Evolutionary conservation across 1,140 invertebrate species (phyloP).

Genomic region (Anadara kagoshimensis): DNA sequence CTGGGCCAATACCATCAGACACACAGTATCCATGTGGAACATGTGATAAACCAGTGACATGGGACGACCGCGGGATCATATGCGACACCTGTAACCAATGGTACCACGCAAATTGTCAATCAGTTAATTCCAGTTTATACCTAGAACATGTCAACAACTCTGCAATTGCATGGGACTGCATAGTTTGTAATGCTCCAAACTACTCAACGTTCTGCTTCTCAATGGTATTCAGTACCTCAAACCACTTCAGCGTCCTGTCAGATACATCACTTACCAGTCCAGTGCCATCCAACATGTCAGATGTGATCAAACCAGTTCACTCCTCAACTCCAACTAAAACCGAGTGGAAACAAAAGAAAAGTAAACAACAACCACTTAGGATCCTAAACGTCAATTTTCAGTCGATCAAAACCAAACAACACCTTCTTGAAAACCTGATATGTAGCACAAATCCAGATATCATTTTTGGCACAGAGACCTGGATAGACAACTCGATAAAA

Average conservation of each 20-base stretch:
- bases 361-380: background rate
- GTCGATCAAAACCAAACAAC: constrained; percentile 14
- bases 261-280: constrained; percentile 13
- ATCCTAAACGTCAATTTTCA: constrained; percentile 21
- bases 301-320: constrained; percentile 13
- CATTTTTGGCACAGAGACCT: too few species aligned
- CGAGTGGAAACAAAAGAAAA: background rate
- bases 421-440: constrained; percentile 2
- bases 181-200: constrained; percentile 28
- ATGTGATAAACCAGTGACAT: constrained; percentile 35
- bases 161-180: constrained; percentile 32
- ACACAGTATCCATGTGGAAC: constrained; percentile 30
- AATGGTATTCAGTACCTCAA: constrained; percentile 1
- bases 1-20: background rate
- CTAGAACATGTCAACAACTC: constrained; percentile 9
- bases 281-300: background rate
- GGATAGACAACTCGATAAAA: constrained; percentile 4
- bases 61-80: constrained; percentile 29
- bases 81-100: constrained; percentile 37
- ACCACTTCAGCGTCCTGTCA: constrained; percentile 19
- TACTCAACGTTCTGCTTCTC: constrained; percentile 27
- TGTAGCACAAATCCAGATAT: constrained; percentile 29
- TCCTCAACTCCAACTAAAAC: constrained; percentile 18
- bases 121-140: background rate
- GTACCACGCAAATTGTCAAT: constrained; percentile 26